Base-by-base conservation (phyloP, 2,797 vertebrate species). In the Erethizon dorsatum region DNA sequence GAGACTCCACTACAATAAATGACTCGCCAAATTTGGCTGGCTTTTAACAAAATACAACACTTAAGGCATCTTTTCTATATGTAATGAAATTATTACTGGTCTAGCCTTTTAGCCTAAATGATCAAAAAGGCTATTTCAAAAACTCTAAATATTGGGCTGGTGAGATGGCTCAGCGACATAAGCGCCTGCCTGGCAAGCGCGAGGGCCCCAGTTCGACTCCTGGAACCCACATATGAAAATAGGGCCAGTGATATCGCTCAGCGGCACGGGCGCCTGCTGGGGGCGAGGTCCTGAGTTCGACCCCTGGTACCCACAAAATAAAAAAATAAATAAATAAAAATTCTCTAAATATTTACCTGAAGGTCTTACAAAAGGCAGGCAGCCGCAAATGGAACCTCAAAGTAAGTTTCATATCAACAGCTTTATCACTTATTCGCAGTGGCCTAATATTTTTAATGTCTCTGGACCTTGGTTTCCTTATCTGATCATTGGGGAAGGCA, bases 51-150 rank as follows among this genome's bases (percentile, higher is more conserved):
- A 0, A 31, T 13, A 59, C 79, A 26, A 45, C 15, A 61, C 33
- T 26, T 63, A 92, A 85, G 26, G 1, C 7, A 33, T 83, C 28
- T 82, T 69, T 88, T 61, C 41, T 50, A 31, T 52, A 95, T n/a
- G 3, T 63, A 77, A 28, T 88, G 20, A 47, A 84, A 95, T 73
- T 33, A 26, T 41, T 50, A 75, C 31, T 52, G 0, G 1, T 63
- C 7, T 67, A n/a, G 10, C 2, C 69, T 63, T 28, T 33, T 6
- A 37, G 14, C 15, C 20, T 59, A 59, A 52, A 63, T 85, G 56
- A 79, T 83, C 4, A 65, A 86, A 91, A 92, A 78, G 26, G 4
- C 13, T 56, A 87, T 83, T 89, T 96, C 6, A 71, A 94, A 80
- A 96, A 73, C 37, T 41, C 37, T 41, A 41, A 41, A 41, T 41